Conservation (phyloP, 2,797 vertebrate genomes). For the Spinibarbus caldwelli region DNA sequence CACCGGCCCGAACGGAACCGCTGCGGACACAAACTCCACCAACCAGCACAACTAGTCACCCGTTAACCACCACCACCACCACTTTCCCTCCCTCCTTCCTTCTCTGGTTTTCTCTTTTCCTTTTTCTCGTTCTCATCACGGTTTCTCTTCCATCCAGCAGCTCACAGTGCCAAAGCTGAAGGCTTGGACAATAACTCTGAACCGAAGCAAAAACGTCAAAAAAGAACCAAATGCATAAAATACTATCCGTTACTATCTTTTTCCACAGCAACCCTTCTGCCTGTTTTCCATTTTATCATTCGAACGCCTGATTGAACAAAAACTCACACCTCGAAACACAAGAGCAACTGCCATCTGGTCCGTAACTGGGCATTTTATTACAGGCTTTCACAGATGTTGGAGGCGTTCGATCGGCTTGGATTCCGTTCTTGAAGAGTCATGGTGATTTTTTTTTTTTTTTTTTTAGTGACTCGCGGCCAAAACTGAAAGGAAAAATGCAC, state of each 20-base stretch:
- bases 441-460: too few relatives aligned
- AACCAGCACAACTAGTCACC: conserved; percentile 81
- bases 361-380: conserved; percentile 11
- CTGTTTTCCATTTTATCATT: background rate
- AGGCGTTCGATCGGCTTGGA: background rate
- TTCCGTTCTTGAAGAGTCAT: background rate
- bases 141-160: conserved; percentile 49
- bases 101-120: background rate
- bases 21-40: conserved; percentile 78
- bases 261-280: background rate
- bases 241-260: background rate
- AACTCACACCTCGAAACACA: background rate
- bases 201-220: conserved; percentile 6
- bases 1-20: conserved; percentile 69
- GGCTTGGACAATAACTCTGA: conserved; percentile 7
- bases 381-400: background rate
- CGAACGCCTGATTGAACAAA: conserved; percentile 8
- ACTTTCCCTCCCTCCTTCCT: conserved; percentile 16
- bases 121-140: conserved; percentile 18
- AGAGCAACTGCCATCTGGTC: conserved; percentile 30
- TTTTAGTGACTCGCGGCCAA: background rate
- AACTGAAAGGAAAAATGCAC: background rate
- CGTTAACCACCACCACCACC: conserved; percentile 47
- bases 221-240: background rate
- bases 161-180: conserved; percentile 86